Evolutionary conservation across 2,113 vertebrate genomes (phyloP), one percentile per base, ranked within the genome.

Genomic region (Puffinus mauretanicus): DNA sequence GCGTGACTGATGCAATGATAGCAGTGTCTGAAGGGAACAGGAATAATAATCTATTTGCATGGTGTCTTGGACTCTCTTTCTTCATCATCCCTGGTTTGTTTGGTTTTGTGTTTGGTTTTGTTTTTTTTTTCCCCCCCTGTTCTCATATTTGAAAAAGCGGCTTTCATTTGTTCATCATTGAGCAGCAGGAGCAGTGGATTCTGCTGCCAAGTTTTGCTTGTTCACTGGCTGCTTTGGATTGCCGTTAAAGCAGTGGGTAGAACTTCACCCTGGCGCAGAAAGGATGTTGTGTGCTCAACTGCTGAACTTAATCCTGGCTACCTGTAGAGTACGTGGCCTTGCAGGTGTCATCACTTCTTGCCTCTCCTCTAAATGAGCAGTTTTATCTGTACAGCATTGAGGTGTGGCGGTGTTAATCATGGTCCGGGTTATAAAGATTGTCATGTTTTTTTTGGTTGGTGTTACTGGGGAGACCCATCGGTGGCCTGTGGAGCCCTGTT

Each of bases 341-440:
- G 25, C 9, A 47, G 42, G 11, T 16, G 38, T 17, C 8, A 2
- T 26, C 3, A 0, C 54, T 46, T n/a, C 32, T 57, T 36, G 9
- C n/a, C 4, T n/a, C 47, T 38, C 46, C 64, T 67, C 44, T 29
- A 3, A 32, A 10, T 6, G 18, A n/a, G 34, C 32, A 2, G 13
- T 14, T 14, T 34, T 5, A 13, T 44, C 15, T 11, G 47, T 4
- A 24, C 15, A 26, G 49, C 18, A 1, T 2, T 42, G 64, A 11
- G 38, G 18, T 60, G 77, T 1, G 5, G 24, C 1, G 7, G 10
- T 1, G 9, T 57, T 55, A 25, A 3, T 19, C 1, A 0, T 21
- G 61, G 13, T 30, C 24, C 2, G 4, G 4, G 4, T 32, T 60
- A 10, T 24, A 2, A 32, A 16, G 21, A 2, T 32, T 18, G 47